Conservation (phyloP, 2,113 vertebrate species). For the Sorex araneus region DNA sequence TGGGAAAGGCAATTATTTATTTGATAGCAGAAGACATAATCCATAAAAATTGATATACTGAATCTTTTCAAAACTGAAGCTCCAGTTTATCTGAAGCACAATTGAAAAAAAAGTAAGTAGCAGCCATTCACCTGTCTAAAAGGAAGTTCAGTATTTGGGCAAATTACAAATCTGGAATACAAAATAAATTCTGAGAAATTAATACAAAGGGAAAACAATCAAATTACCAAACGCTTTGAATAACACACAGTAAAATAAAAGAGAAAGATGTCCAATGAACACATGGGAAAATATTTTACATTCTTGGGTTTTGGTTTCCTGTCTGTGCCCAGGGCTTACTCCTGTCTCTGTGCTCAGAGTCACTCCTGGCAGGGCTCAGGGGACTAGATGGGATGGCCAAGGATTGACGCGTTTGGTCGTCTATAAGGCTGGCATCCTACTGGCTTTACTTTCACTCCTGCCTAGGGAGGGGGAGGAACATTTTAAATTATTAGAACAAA, state of each 20-base stretch:
- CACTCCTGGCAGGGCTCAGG: no score
- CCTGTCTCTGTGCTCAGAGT: no score
- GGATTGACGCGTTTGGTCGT: no score
- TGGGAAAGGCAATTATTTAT: no score
- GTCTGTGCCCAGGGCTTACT: no score
- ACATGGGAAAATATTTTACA: no score
- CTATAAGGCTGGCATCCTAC: no score
- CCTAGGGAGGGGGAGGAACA: no score
- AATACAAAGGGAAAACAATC: constrained; percentile 20
- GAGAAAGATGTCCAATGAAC: not conserved
- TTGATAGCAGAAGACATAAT: not conserved
- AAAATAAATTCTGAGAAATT: not conserved
- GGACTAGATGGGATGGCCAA: no score
- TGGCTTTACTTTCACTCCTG: no score
- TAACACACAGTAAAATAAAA: not conserved
- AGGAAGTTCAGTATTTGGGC: constrained; percentile 7
- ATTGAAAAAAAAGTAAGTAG: not conserved
- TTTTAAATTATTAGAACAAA: not conserved
- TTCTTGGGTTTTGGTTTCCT: no score
- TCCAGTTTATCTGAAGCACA: not conserved
- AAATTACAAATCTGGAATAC: not conserved
- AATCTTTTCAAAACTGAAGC: not conserved
- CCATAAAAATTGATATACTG: not conserved
- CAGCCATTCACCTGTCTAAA: not conserved
- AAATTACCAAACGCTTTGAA: not conserved